These are phyloP conservation scores for Frieseomelitta varia DNA, from an alignment of 1,140 invertebrate genomes.

Conservation along the genomic window DNA sequence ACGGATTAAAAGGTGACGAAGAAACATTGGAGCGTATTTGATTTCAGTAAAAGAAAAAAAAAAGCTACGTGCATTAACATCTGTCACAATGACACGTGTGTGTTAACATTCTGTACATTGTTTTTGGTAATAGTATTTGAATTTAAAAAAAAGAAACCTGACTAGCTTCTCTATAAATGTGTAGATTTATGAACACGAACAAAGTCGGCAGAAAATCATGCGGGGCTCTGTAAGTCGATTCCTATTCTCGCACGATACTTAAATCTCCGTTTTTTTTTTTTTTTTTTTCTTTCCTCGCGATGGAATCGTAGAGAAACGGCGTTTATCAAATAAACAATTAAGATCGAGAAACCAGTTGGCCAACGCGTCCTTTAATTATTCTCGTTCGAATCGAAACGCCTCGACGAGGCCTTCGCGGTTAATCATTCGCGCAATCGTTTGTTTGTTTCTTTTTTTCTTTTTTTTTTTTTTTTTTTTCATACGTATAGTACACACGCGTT, in stretches of 20 bases:
- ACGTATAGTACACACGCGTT: neutral
- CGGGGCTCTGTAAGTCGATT: neutral
- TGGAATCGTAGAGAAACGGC: neutral
- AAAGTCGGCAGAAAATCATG: neutral
- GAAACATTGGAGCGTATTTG: neutral
- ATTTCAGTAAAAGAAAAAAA: neutral
- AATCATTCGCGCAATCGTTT: constrained; percentile 15
- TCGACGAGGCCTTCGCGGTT: neutral
- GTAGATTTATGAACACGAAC: too few species aligned
- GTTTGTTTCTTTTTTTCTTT: too few species aligned
- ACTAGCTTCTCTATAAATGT: neutral
- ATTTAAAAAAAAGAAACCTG: neutral
- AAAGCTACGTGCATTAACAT: too few species aligned
- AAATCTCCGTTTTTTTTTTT: constrained; percentile 6
- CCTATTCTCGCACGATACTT: neutral
- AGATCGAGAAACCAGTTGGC: constrained; percentile 6
- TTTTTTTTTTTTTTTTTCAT: too few species aligned
- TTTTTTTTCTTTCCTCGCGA: constrained; percentile 10
- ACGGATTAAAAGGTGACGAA: neutral
- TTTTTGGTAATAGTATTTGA: too few species aligned
- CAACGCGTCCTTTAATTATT: constrained; percentile 12
- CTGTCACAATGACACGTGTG: too few species aligned
- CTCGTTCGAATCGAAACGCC: neutral
- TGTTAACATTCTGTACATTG: neutral
- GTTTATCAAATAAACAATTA: constrained; percentile 16